Conservation (phyloP, 2,113 vertebrate species). For the Otus sunia region DNA sequence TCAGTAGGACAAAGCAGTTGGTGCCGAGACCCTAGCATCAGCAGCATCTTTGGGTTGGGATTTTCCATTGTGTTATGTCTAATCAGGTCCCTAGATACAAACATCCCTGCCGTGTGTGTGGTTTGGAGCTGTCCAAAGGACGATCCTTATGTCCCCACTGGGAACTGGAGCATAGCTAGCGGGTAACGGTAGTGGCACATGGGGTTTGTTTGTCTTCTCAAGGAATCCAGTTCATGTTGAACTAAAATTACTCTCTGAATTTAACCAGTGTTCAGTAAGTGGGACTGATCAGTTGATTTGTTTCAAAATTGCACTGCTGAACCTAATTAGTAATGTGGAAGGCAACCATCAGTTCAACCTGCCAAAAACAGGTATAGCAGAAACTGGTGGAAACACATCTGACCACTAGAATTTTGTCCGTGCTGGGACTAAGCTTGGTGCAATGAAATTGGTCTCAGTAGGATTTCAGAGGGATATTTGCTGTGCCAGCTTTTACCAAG, state of each 20-base stretch:
- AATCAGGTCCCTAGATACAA: not conserved
- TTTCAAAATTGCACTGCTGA: not conserved
- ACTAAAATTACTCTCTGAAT: not conserved
- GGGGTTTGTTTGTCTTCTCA: accelerated
- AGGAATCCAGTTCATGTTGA: not conserved
- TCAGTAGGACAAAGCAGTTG: not conserved
- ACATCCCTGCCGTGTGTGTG: accelerated
- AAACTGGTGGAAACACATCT: not conserved
- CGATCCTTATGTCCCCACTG: not conserved
- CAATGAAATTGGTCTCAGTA: not conserved
- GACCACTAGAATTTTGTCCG: not conserved
- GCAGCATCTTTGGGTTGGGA: not conserved
- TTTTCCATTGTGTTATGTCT: not conserved
- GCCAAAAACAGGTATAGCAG: not conserved
- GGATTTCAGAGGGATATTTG: not conserved
- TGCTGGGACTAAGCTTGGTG: not conserved
- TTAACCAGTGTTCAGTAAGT: not conserved
- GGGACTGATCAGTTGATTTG: not conserved
- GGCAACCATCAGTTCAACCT: not conserved
- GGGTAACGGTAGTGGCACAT: not conserved
- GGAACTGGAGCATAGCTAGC: not conserved
- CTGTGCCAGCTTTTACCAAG: not conserved
- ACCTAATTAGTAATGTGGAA: not conserved
- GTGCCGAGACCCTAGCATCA: not conserved
- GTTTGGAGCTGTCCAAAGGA: not conserved